Percentiles rank a stretch among this genome's conserved stretches.
phyloP scores from a whole-genome alignment of 2,113 vertebrate genomes.

The Hyla sarda region DNA sequence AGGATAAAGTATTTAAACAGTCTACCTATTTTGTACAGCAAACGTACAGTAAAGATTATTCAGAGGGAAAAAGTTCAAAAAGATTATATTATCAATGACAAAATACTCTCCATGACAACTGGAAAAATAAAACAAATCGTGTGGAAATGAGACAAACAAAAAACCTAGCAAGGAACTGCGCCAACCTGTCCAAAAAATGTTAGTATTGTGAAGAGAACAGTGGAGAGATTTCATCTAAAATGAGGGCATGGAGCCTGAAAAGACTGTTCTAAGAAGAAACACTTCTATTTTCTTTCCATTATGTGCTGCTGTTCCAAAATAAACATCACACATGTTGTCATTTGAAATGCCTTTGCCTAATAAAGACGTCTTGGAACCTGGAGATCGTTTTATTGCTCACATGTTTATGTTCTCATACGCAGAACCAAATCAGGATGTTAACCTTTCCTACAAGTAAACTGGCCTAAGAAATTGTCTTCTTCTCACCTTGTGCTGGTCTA shows the following conservation, averaged over 20 bases:
- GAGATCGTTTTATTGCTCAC: slow-evolving; percentile 12
- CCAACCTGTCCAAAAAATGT: slow-evolving; percentile 3
- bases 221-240: background rate
- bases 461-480: background rate
- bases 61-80: background rate
- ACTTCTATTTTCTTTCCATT: slow-evolving; percentile 24
- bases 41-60: too few species aligned
- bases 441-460: slow-evolving; percentile 1
- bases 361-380: slow-evolving; percentile 37
- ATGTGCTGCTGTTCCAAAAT: slow-evolving; percentile 19
- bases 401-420: slow-evolving; percentile 21
- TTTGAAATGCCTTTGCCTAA: slow-evolving; percentile 45
- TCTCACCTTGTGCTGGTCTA: slow-evolving; percentile 91
- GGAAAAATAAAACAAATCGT: background rate
- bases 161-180: background rate
- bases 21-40: too few species aligned
- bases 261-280: background rate
- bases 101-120: background rate
- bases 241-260: slow-evolving; percentile 12
- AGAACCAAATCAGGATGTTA: background rate
- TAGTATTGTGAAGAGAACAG: background rate
- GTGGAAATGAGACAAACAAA: background rate
- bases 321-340: slow-evolving; percentile 39
- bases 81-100: background rate
- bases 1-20: too few species aligned